These are phyloP conservation scores for Sebastes oblongus DNA, from an alignment of 2,797 vertebrate genomes.

Conservation along the genomic window DNA sequence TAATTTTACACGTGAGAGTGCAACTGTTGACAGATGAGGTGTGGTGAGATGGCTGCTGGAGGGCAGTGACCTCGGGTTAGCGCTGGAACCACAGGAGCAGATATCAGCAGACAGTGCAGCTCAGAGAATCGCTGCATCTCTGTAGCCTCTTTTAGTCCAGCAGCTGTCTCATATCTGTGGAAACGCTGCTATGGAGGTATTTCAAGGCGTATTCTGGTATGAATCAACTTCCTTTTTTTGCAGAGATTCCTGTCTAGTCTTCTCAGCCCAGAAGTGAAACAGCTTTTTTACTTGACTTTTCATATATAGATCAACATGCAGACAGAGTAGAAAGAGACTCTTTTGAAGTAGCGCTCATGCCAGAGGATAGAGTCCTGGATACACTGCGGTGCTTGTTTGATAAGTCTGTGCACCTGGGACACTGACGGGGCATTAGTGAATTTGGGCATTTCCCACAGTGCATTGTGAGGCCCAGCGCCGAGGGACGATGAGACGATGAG, in stretches of 20 bases:
- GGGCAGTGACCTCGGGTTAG: conserved; percentile 42
- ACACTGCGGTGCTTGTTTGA: conserved; percentile 28
- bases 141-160: conserved; percentile 30
- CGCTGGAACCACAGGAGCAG: conserved; percentile 28
- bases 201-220: conserved; percentile 28
- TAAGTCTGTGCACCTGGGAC: conserved; percentile 52
- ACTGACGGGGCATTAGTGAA: conserved; percentile 34
- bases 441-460: conserved; percentile 62
- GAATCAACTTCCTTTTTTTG: conserved; percentile 22
- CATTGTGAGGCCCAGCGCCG: conserved; percentile 29
- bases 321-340: conserved; percentile 24
- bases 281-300: conserved; percentile 17
- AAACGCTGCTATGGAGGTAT: conserved; percentile 8
- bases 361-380: conserved; percentile 40
- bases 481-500: conserved; percentile 31
- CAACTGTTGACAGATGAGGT: conserved; percentile 70
- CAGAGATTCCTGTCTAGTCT: conserved; percentile 10
- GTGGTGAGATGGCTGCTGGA: conserved; percentile 50
- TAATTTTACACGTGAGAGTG: conserved; percentile 49
- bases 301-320: conserved; percentile 38
- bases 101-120: conserved; percentile 25
- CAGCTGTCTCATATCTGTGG: conserved; percentile 14
- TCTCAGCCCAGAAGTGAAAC: conserved; percentile 7
- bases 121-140: conserved; percentile 7
- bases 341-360: conserved; percentile 45